Conservation (phyloP, 2,113 vertebrate species). For the Cervus canadensis region DNA sequence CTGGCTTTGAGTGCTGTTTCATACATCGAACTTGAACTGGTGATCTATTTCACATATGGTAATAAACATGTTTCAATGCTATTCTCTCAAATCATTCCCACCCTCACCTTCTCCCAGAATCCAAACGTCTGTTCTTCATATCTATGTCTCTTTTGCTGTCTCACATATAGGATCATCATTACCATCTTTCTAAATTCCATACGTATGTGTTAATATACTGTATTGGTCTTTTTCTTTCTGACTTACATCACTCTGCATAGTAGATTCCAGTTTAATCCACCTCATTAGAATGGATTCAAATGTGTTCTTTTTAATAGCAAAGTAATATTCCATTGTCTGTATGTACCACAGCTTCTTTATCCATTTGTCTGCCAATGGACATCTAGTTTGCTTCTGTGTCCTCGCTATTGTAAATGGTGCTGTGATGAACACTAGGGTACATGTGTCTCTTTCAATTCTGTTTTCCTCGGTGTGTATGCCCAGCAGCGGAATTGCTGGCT, state of each 20-base stretch:
- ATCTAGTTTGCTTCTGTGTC: neutral
- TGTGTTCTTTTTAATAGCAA: neutral
- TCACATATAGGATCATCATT: neutral
- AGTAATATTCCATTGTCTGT: neutral
- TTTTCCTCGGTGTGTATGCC: neutral
- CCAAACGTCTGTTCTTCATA: neutral
- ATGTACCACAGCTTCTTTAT: neutral
- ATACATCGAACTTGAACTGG: neutral
- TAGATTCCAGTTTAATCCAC: neutral
- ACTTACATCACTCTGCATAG: neutral
- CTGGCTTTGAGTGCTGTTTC: neutral
- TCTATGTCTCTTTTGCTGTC: neutral
- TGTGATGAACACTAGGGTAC: neutral
- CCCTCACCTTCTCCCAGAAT: neutral
- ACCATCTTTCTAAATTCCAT: neutral
- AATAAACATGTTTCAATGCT: neutral
- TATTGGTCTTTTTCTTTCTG: neutral
- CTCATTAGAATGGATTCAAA: neutral
- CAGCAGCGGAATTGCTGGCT: neutral
- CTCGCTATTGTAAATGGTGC: neutral
- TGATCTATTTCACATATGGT: neutral
- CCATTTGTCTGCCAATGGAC: rapidly evolving
- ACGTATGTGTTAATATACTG: neutral
- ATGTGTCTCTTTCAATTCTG: neutral
- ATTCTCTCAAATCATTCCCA: neutral